These are phyloP conservation scores for Drosophila austrosaltans DNA, from an alignment of 2,888 invertebrate species.

Conservation along the genomic window DNA sequence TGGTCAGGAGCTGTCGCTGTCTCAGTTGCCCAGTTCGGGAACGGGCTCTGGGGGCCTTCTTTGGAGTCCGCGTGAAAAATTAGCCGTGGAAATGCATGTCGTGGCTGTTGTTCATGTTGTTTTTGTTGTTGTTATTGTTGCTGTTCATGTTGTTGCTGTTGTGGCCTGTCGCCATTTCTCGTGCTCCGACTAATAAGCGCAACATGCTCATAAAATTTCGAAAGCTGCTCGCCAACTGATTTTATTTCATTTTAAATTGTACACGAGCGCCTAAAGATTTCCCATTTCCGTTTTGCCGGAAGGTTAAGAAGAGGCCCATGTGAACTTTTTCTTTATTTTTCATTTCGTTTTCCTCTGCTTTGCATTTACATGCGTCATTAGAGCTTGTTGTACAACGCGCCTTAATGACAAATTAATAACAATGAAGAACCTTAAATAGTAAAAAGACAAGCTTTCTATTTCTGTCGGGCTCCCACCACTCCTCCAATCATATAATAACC, in stretches of 20 bases:
- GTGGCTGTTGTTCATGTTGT: constrained; percentile 49
- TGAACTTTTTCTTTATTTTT: constrained; percentile 17
- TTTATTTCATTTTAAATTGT: constrained; percentile 71
- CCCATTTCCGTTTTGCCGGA: constrained; percentile 25
- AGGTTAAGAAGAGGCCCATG: constrained; percentile 8
- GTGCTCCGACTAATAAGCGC: constrained; percentile 71
- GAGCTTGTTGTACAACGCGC: constrained; percentile 56
- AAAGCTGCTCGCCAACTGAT: constrained; percentile 67
- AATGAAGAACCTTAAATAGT: constrained; percentile 44
- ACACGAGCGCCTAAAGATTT: constrained; percentile 61
- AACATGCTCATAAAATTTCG: constrained; percentile 78
- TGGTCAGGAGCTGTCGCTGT: constrained; percentile 74
- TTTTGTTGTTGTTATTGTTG: constrained; percentile 43
- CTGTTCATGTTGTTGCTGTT: constrained; percentile 26
- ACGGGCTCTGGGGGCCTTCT: constrained; percentile 26
- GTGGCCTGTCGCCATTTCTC: constrained; percentile 78
- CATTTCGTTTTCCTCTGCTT: constrained; percentile 37
- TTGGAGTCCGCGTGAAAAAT: constrained; percentile 70
- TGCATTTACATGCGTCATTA: constrained; percentile 74
- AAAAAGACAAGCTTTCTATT: constrained; percentile 70
- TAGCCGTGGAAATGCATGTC: constrained; percentile 75
- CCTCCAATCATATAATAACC: constrained; percentile 14
- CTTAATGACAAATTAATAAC: constrained; percentile 70
- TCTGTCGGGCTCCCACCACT: constrained; percentile 30
- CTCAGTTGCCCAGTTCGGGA: constrained; percentile 41